Evolutionary conservation across 2,113 vertebrate species (phyloP), one percentile per base, ranked within the genome.

Genomic region (Sporophila hypoxantha): DNA sequence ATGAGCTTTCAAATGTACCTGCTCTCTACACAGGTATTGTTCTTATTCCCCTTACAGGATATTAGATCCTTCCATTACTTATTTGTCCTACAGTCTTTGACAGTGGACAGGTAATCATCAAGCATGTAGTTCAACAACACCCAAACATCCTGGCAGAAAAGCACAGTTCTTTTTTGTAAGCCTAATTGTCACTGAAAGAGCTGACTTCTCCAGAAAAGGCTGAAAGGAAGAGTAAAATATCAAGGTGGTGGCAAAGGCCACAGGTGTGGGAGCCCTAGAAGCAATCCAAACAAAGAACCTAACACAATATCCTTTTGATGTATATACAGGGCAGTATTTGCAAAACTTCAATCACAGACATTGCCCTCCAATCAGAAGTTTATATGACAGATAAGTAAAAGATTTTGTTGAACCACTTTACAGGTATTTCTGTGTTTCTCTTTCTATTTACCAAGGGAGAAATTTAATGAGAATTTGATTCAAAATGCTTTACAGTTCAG

Each of bases 381-480:
- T 47, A 5, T 52, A 86, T 74, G 88, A 87, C 26, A 42, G 59
- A 67, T 53, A 16, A 89, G 46, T 84, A 80, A 94, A 92, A 42
- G 77, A 53, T 91, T 94, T 70, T 55, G 42, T 76, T 66, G 49
- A 76, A 56, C 20, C 0, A 2, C 27, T 29, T 82, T 87, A 64
- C 34, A 85, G 66, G 59, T 94, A 73, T 90, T 57, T 81, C 29
- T 59, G 15, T 71, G 19, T 44, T 86, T 88, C 76, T 89, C 84
- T 59, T 92, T 77, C 79, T 89, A 87, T 61, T 92, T 77, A 36
- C 21, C 68, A 90, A 85, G 41, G 32, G 29, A 91, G 74, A 93
- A 93, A 77, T 87, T 37, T 91, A 93, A 93, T 78, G 20, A 93
- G 56, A 62, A 71, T 83, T 93, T 93, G 36, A 93, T 39, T 65